These are phyloP conservation scores for Rhyacophila evoluta DNA, from an alignment of 2,888 invertebrate genomes.

Conservation along the genomic window DNA sequence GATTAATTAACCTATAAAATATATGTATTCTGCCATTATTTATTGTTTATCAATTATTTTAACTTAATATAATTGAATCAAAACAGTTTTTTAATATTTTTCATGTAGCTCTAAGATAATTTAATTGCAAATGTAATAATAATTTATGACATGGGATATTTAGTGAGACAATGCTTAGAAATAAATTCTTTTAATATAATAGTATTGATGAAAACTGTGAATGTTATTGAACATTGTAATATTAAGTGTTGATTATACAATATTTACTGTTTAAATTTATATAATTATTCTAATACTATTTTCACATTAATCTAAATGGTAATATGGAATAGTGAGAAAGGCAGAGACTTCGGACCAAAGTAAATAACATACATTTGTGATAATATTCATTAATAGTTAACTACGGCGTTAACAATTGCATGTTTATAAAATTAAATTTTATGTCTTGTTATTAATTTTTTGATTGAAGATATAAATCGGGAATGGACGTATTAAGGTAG, in stretches of 20 bases:
- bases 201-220: background rate
- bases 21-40: no score
- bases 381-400: constrained; percentile 39
- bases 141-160: no score
- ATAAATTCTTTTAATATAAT: background rate
- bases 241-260: constrained; percentile 36
- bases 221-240: constrained; percentile 3
- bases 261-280: constrained; percentile 16
- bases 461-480: background rate
- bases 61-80: no score
- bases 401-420: background rate
- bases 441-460: constrained; percentile 14
- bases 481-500: no score
- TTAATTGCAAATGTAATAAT: no score
- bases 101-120: no score
- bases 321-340: constrained; percentile 47
- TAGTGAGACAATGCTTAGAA: background rate
- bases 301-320: constrained; percentile 38
- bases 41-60: no score
- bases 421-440: background rate
- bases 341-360: constrained; percentile 50
- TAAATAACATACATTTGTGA: constrained; percentile 49
- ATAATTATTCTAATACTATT: constrained; percentile 34
- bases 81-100: no score
- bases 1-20: no score